Conservation (phyloP, 2,113 vertebrate species). For the Zosterops pallidus region DNA sequence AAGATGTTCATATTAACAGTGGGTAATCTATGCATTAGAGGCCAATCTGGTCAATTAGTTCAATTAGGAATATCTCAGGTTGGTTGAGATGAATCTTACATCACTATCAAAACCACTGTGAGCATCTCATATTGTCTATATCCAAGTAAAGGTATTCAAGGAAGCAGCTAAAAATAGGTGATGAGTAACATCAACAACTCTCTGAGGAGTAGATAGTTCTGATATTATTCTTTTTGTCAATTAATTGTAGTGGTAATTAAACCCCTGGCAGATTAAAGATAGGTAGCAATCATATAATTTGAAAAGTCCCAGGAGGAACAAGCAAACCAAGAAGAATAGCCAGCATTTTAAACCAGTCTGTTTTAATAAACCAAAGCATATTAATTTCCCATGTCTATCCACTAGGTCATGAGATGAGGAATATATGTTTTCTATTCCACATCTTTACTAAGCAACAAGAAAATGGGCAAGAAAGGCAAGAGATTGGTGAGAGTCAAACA, state of each 20-base stretch:
- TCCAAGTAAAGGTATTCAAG: background rate
- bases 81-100: background rate
- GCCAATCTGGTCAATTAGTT: background rate
- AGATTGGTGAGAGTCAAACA: background rate
- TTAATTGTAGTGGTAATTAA: background rate
- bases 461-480: background rate
- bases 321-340: background rate
- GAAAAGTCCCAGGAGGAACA: background rate
- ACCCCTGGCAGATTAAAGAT: background rate
- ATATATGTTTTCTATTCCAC: background rate
- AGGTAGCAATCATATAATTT: background rate
- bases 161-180: background rate
- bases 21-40: background rate
- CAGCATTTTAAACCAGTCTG: background rate
- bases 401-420: background rate
- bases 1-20: fast-evolving
- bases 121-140: background rate
- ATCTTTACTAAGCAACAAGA: background rate
- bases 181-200: background rate
- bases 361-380: background rate
- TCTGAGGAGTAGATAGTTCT: background rate
- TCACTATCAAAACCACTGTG: background rate
- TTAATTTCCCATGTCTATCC: background rate
- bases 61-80: background rate
- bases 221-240: background rate